Conservation (phyloP, 2,888 invertebrate species). For the Caenorhabditis imperialis region DNA sequence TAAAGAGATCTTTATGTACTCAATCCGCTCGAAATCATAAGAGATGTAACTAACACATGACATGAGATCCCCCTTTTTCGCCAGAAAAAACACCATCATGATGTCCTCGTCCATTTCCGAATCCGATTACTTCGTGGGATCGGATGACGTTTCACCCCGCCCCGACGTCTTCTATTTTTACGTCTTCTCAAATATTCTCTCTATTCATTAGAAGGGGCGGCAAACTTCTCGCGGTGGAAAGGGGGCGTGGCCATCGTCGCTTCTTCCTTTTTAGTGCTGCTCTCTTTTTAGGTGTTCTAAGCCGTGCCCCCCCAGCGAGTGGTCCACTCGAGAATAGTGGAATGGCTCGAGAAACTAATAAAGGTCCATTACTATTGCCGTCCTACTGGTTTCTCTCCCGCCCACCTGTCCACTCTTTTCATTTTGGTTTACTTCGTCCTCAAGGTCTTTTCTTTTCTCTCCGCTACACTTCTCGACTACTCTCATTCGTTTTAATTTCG, state of each 20-base stretch:
- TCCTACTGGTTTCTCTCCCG: not conserved
- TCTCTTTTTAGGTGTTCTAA: too few species aligned
- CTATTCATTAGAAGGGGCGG: constrained; percentile 36
- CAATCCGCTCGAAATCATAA: not conserved
- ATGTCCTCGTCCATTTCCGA: constrained; percentile 30
- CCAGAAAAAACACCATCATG: constrained; percentile 4
- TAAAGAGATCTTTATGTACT: constrained; percentile 33
- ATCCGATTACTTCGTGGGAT: constrained; percentile 46
- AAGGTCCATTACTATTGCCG: too few species aligned
- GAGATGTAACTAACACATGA: constrained; percentile 4
- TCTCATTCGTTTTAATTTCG: constrained; percentile 1
- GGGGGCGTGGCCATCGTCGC: too few species aligned
- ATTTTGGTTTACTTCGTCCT: not conserved
- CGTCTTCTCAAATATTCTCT: constrained; percentile 36
- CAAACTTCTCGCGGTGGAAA: too few species aligned
- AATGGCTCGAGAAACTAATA: too few species aligned
- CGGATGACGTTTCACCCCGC: constrained; percentile 45
- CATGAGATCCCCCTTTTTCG: not conserved
- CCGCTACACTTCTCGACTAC: not conserved
- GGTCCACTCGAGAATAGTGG: too few species aligned
- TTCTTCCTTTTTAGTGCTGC: too few species aligned
- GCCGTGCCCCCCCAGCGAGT: too few species aligned
- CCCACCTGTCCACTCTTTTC: not conserved
- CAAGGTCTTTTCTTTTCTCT: constrained; percentile 16
- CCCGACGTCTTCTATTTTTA: constrained; percentile 17